Conservation (phyloP, 2,113 vertebrate genomes). For the Rhineura floridana region DNA sequence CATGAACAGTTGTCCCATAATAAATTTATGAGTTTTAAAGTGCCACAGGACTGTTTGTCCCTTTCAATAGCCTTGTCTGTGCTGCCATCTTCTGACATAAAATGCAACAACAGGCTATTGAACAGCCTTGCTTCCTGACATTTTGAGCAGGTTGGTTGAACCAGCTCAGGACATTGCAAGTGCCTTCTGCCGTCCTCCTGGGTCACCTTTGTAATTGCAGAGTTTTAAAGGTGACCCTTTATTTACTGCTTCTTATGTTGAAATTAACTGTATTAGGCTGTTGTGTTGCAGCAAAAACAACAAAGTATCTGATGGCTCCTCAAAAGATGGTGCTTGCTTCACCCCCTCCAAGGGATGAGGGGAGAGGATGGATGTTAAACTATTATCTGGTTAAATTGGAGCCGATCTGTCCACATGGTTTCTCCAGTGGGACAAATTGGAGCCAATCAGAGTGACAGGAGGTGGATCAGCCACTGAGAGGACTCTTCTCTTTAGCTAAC, state of each 20-base stretch:
- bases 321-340: background rate
- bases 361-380: background rate
- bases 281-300: background rate
- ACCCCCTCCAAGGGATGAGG: background rate
- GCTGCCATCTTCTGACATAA: background rate
- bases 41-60: no score
- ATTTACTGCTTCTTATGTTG: background rate
- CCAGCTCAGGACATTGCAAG: background rate
- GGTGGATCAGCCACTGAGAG: no score
- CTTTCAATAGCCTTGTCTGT: background rate
- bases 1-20: background rate
- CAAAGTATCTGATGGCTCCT: background rate
- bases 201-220: background rate
- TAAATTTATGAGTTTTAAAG: background rate
- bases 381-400: no score
- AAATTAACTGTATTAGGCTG: background rate
- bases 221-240: background rate
- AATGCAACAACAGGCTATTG: background rate
- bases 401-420: no score
- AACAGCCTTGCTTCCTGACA: background rate
- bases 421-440: no score
- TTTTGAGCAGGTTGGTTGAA: background rate
- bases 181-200: background rate
- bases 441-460: no score
- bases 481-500: no score